Base-by-base conservation (phyloP, 2,113 vertebrate genomes). In the Bujurquina vittata region DNA sequence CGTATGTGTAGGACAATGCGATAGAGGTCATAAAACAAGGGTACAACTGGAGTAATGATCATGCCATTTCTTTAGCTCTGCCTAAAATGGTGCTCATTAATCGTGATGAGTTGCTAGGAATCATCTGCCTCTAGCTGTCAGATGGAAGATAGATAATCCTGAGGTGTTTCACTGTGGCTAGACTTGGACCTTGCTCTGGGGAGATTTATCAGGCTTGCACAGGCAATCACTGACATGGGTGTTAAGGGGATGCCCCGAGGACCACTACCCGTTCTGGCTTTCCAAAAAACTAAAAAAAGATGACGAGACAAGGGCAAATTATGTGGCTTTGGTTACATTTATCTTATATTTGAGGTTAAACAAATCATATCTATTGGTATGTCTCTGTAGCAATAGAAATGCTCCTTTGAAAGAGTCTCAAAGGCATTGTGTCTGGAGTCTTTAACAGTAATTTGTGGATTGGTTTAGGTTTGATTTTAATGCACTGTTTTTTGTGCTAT, bases 21-120 rank as follows among this genome's bases (percentile, higher is more conserved):
- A 82, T 59, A 49, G 76, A 87, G 89, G 89, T 88, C 75, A 20
- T 89, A 79, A 82, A 85, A 89, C 80, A 90, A 89, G 86, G 84
- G 65, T 84, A 89, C 72, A 83, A 57, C 57, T 52, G 52, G 63
- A 93, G 81, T 0, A 67, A 90, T 88, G 76, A 88, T 89, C 7
- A 20, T 83, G 84, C 87, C 76, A 84, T 92, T 57, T 81, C 63
- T 60, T 72, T 56, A 63, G 76, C 73, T 86, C 86, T 86, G 69
- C 77, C 35, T 88, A 75, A 87, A 92, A 88, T 65, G 78, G 69
- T 63, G 76, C 69, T 90, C 86, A 90, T 94, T 88, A 89, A 93
- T 92, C 7, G 77, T 37, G 75, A 87, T 89, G 77, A 78, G 69
- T 46, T 83, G 75, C 77, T 23, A 15, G 77, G 46, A 75, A 20